phyloP scores from a whole-genome alignment of 2,888 invertebrate species.

The Agriopis marginaria region DNA sequence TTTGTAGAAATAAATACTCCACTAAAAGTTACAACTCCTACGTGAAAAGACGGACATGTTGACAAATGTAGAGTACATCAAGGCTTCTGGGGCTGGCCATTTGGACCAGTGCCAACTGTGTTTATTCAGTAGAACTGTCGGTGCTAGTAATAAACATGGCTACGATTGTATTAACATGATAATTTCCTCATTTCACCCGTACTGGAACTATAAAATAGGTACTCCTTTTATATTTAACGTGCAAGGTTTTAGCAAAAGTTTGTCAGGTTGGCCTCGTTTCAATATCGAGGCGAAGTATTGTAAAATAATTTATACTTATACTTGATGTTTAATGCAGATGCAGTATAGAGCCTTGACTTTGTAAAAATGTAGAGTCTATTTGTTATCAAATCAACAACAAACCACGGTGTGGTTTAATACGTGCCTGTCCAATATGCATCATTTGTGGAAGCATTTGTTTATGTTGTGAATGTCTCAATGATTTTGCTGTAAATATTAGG shows the following conservation, averaged over 20 bases:
- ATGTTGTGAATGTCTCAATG: no score
- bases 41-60: conserved; percentile 55
- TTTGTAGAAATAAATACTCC: conserved; percentile 27
- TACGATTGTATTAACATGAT: conserved; percentile 63
- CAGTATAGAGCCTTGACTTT: not conserved
- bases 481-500: no score
- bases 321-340: not conserved
- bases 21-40: conserved; percentile 42
- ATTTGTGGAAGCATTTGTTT: no score
- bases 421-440: no score
- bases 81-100: conserved; percentile 49
- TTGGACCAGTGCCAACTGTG: conserved; percentile 70
- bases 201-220: conserved; percentile 30
- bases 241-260: conserved; percentile 1
- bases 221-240: conserved; percentile 25
- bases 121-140: conserved; percentile 65
- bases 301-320: no score
- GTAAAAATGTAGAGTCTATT: not conserved
- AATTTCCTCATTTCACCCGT: conserved; percentile 47
- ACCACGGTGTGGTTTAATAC: no score
- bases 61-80: conserved; percentile 63
- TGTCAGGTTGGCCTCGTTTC: conserved; percentile 22
- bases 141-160: conserved; percentile 64
- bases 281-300: not conserved
- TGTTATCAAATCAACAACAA: no score